A percentile compares a stretch with the other conserved stretches of the same genome.
phyloP scores from a whole-genome alignment of 2,113 vertebrate species.

The Pachycephala philippinensis region DNA sequence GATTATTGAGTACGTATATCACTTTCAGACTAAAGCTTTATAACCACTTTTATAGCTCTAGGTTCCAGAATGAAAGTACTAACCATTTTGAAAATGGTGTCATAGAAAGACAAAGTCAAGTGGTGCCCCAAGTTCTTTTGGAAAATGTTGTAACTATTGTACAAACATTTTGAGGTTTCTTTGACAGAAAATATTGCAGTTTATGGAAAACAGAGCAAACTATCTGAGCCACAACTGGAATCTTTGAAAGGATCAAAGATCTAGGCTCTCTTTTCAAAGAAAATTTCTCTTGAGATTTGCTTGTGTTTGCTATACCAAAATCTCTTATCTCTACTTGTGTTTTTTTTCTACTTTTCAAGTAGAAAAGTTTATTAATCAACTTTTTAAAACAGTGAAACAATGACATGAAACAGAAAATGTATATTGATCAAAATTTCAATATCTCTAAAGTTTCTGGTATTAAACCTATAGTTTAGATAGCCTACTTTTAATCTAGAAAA shows the following conservation, averaged over 20 bases:
- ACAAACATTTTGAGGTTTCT: not conserved
- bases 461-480: not conserved
- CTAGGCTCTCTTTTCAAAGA: not conserved
- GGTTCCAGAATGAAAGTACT: not conserved
- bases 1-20: not conserved
- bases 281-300: not conserved
- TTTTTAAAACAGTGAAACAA: not conserved
- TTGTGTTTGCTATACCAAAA: not conserved
- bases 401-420: not conserved
- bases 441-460: not conserved
- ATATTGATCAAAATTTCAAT: not conserved
- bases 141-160: not conserved
- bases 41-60: not conserved
- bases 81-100: not conserved
- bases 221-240: not conserved
- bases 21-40: conserved; percentile 4
- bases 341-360: not conserved
- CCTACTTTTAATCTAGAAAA: not conserved
- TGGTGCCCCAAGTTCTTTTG: not conserved
- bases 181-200: not conserved
- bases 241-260: not conserved
- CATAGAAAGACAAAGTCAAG: not conserved
- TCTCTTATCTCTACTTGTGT: not conserved
- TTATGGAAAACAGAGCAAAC: not conserved
- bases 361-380: not conserved